Conservation (phyloP, 1,140 invertebrate genomes). For the Agrilus planipennis region DNA sequence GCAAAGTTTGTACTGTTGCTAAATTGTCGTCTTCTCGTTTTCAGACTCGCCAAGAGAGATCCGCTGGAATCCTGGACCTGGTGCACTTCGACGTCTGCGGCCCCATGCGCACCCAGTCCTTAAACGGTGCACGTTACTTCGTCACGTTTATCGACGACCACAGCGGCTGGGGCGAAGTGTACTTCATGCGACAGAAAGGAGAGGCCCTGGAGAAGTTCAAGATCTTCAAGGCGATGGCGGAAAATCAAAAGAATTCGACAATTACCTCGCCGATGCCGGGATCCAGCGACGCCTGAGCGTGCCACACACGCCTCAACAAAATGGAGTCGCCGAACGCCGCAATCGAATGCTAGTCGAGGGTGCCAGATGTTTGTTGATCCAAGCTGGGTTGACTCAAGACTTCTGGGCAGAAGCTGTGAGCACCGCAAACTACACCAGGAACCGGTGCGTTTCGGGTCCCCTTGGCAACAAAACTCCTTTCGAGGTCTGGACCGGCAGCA, state of each 20-base stretch:
- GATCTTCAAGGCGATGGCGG: slow-evolving; percentile 10
- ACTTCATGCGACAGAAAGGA: slow-evolving; percentile 25
- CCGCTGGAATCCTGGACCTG: slow-evolving; percentile 18
- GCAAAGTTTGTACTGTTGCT: too few relatives aligned
- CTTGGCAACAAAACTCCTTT: slow-evolving; percentile 19
- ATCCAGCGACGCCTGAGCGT: slow-evolving; percentile 15
- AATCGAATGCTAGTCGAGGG: slow-evolving; percentile 27
- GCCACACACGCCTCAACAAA: slow-evolving; percentile 32
- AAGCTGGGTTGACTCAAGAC: slow-evolving; percentile 7
- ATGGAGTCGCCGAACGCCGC: slow-evolving; percentile 23
- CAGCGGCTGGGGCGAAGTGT: slow-evolving; percentile 20
- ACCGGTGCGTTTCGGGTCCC: slow-evolving; percentile 20
- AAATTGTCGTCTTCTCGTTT: too few relatives aligned
- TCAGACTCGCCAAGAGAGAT: too few relatives aligned
- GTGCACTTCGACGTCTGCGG: slow-evolving; percentile 31
- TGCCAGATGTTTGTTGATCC: slow-evolving; percentile 17
- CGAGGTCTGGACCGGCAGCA: slow-evolving; percentile 22
- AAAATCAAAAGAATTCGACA: slow-evolving; percentile 18
- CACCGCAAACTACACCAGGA: slow-evolving; percentile 25
- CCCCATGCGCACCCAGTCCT: slow-evolving; percentile 24
- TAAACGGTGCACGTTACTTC: slow-evolving; percentile 27
- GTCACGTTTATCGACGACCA: slow-evolving; percentile 32
- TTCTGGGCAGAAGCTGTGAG: slow-evolving; percentile 32
- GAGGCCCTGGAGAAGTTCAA: slow-evolving; percentile 20
- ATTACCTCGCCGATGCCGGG: slow-evolving; percentile 9